Percentiles rank a stretch among this genome's conserved stretches.
Conservation (phyloP, 92 coral and sea anemone species). For the Epizoanthus scotinus region DNA sequence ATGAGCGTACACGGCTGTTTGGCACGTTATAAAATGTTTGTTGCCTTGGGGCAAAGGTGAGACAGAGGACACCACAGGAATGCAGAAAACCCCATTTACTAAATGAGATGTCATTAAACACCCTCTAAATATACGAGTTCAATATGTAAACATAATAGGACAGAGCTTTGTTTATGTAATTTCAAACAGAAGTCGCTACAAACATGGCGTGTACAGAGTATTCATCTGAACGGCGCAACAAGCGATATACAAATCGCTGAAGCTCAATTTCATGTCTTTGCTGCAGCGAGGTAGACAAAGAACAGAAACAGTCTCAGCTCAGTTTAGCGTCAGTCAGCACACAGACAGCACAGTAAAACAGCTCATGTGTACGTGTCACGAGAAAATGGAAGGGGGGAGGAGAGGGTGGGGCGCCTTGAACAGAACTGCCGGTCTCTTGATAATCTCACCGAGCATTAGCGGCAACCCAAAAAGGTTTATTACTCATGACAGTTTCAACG, state of each 20-base stretch:
- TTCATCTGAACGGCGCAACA: neutral
- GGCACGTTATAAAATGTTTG: too few species aligned
- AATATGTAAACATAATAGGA: neutral
- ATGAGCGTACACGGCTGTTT: constrained; percentile 1
- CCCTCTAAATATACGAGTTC: neutral
- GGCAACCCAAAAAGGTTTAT: neutral
- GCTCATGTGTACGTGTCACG: neutral
- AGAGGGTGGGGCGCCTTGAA: constrained; percentile 12
- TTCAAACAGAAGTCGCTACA: neutral
- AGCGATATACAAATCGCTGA: neutral
- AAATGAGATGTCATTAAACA: constrained; percentile 4
- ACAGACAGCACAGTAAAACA: neutral
- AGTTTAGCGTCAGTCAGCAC: constrained; percentile 30
- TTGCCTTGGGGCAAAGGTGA: constrained; percentile 20
- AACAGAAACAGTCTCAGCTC: constrained; percentile 25
- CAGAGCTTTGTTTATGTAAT: neutral
- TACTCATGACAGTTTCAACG: neutral
- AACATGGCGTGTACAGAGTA: neutral
- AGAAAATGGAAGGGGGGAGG: constrained; percentile 4
- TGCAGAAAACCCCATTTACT: constrained; percentile 28
- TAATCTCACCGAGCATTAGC: neutral
- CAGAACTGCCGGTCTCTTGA: neutral
- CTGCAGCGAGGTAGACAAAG: constrained; percentile 13
- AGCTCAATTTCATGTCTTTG: neutral
- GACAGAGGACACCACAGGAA: constrained; percentile 11